Evolutionary conservation across 2,797 vertebrate species (phyloP).

Genomic region (Nannoperca australis): DNA sequence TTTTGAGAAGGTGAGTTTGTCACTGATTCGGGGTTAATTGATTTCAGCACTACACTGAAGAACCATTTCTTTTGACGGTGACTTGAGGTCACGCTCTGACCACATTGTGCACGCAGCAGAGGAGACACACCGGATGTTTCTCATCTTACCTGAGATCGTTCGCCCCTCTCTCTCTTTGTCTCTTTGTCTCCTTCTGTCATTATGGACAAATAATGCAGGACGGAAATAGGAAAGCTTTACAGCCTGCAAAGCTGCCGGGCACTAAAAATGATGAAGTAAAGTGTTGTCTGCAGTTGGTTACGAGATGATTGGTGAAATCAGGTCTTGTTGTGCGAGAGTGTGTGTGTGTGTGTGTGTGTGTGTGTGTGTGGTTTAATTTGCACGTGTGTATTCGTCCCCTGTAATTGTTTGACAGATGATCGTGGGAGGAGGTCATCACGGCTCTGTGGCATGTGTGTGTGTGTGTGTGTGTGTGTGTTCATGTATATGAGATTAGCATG

Average conservation of each 20-base stretch:
- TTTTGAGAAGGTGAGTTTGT: too few relatives aligned
- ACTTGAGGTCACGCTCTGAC: background rate
- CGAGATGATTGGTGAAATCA: constrained; percentile 33
- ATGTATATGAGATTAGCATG: constrained; percentile 43
- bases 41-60: background rate
- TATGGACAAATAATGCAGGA: constrained; percentile 23
- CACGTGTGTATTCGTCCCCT: constrained; percentile 17
- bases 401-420: constrained; percentile 48
- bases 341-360: constrained; percentile 7
- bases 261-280: constrained; percentile 52
- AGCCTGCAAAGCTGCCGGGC: constrained; percentile 41
- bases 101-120: background rate
- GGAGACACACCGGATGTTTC: background rate
- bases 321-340: constrained; percentile 1
- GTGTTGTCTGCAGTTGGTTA: constrained; percentile 32
- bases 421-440: constrained; percentile 27
- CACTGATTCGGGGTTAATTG: background rate
- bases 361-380: background rate
- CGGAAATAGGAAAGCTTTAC: constrained; percentile 44
- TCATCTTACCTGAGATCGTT: constrained; percentile 5
- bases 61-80: too few relatives aligned
- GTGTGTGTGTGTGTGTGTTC: background rate
- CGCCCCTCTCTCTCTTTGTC: background rate
- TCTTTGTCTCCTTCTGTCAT: constrained; percentile 13
- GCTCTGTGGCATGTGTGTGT: background rate